Evolutionary conservation across 2,797 vertebrate genomes (phyloP).

Genomic region (Poecilia picta): DNA sequence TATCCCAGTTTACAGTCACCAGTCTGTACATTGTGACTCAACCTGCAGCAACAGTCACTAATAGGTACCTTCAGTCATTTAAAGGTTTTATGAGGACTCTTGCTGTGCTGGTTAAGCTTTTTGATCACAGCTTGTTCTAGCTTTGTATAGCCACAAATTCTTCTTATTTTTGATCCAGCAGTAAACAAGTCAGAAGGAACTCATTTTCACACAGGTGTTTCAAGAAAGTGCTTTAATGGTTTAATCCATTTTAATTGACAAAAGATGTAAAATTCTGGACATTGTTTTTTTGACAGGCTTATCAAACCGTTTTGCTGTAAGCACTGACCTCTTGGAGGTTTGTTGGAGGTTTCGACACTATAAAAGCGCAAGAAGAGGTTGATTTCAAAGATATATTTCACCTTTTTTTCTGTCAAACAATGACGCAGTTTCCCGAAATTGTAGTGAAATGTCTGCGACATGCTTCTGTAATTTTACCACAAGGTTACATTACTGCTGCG

Average conservation of each 20-base stretch:
- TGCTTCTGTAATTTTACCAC: not conserved
- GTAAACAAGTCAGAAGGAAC: not conserved
- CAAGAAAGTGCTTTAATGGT: not conserved
- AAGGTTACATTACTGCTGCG: not conserved
- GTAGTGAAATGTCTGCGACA: not conserved
- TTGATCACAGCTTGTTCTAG: not conserved
- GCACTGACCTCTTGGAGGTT: not conserved
- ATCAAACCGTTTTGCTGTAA: not conserved
- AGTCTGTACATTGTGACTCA: slow-evolving; percentile 59
- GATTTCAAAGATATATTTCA: not conserved
- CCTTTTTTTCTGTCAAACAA: not conserved
- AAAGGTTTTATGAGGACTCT: slow-evolving; percentile 23
- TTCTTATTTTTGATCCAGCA: not conserved
- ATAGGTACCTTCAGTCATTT: slow-evolving; percentile 40
- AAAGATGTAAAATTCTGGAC: not conserved
- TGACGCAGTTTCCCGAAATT: not conserved
- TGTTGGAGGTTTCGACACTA: not conserved
- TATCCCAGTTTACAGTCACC: slow-evolving; percentile 52
- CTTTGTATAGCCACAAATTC: not conserved
- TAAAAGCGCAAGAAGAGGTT: not conserved
- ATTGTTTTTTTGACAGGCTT: not conserved
- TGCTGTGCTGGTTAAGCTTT: not conserved
- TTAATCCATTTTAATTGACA: not conserved
- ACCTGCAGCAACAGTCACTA: slow-evolving; percentile 34
- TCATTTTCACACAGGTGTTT: not conserved